These are phyloP conservation scores for Mallotus villosus DNA, from an alignment of 2,797 vertebrate genomes.

Conservation along the genomic window DNA sequence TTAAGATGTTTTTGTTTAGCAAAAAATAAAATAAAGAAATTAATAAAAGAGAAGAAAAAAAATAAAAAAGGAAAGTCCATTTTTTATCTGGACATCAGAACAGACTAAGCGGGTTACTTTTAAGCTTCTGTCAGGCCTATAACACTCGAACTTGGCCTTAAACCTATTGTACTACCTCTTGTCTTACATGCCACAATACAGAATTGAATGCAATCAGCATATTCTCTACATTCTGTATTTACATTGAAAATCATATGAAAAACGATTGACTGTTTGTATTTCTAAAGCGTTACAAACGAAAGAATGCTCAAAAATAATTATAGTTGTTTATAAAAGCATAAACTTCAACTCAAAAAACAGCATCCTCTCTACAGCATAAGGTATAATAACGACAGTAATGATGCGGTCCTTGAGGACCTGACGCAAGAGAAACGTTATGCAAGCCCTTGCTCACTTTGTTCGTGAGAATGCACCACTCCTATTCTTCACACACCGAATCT, in stretches of 20 bases:
- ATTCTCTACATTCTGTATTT: neutral
- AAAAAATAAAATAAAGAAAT: too few relatives aligned
- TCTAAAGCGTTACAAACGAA: neutral
- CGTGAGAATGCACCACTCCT: neutral
- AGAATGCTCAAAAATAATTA: neutral
- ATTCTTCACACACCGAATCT: neutral
- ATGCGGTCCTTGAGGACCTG: conserved; percentile 60
- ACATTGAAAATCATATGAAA: too few relatives aligned
- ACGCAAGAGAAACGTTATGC: conserved; percentile 47
- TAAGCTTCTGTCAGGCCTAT: neutral
- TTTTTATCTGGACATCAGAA: neutral
- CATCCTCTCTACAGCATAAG: neutral
- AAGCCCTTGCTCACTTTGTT: conserved; percentile 25
- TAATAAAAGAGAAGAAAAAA: neutral
- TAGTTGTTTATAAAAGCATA: neutral
- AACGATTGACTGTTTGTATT: too few relatives aligned
- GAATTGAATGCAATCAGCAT: neutral
- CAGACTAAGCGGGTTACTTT: neutral
- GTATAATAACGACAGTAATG: conserved; percentile 12
- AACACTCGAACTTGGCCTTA: neutral
- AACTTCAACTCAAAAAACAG: neutral
- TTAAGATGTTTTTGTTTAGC: too few relatives aligned
- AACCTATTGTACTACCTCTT: neutral
- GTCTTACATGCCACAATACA: neutral
- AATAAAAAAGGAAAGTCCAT: neutral